Conservation (phyloP, 2,113 vertebrate species). For the Malurus elegans region DNA sequence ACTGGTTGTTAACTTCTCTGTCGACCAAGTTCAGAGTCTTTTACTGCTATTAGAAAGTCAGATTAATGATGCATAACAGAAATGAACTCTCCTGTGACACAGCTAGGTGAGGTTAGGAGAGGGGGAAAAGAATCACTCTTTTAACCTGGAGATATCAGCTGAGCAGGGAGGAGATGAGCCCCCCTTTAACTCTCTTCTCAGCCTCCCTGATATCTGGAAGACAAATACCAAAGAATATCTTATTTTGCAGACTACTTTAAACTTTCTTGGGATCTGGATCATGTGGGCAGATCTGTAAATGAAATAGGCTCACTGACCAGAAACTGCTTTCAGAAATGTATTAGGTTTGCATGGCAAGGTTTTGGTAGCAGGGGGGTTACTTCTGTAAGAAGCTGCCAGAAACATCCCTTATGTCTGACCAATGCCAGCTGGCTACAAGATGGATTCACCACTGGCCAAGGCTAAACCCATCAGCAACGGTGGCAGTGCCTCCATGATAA, state of each 20-base stretch:
- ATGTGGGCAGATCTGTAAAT: not conserved
- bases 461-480: not conserved
- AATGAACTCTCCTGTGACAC: constrained; percentile 3
- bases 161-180: not conserved
- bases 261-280: not conserved
- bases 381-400: not conserved
- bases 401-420: not conserved
- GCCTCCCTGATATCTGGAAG: not conserved
- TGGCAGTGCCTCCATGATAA: not conserved
- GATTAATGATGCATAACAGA: constrained; percentile 35
- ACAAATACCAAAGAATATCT: not conserved
- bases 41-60: constrained; percentile 9
- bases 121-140: not conserved
- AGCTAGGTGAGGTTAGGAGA: not conserved
- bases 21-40: constrained; percentile 12
- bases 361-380: not conserved
- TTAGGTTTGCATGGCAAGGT: not conserved
- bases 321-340: not conserved
- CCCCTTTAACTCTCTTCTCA: not conserved
- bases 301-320: not conserved
- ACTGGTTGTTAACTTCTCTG: constrained; percentile 44
- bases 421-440: not conserved
- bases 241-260: not conserved
- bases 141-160: not conserved
- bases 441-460: not conserved